Evolutionary conservation across 1,140 invertebrate genomes (phyloP).

Genomic region (Thereuonema tuberculata): DNA sequence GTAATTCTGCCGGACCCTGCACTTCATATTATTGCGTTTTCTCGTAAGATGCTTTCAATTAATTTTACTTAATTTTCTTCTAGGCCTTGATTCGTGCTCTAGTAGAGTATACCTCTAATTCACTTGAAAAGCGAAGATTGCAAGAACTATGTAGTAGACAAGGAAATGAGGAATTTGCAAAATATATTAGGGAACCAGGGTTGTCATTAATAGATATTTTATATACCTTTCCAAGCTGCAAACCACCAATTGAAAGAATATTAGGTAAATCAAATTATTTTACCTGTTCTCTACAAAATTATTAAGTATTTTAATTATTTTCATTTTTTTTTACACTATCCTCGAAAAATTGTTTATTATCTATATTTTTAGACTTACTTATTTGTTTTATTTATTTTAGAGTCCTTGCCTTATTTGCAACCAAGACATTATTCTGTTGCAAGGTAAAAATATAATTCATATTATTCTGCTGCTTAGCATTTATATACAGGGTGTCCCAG

Average conservation of each 20-base stretch:
- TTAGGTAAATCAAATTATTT: not conserved
- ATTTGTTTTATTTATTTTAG: slow-evolving; percentile 39
- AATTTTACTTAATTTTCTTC: no score
- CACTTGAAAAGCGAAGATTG: slow-evolving; percentile 44
- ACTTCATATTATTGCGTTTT: no score
- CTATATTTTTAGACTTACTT: not conserved
- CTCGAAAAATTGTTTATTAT: not conserved
- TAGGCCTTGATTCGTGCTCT: slow-evolving; percentile 47
- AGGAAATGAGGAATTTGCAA: slow-evolving; percentile 44
- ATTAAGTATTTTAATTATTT: no score
- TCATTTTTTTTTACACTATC: no score
- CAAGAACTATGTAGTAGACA: slow-evolving; percentile 47
- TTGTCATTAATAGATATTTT: slow-evolving; percentile 50
- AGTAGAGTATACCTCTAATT: slow-evolving; percentile 41
- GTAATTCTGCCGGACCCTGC: no score
- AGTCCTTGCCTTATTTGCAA: slow-evolving; percentile 53
- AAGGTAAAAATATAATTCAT: slow-evolving; percentile 38
- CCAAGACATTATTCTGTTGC: slow-evolving; percentile 67
- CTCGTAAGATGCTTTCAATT: no score
- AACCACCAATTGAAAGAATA: slow-evolving; percentile 42
- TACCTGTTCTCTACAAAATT: slow-evolving; percentile 1
- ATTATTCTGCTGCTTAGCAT: slow-evolving; percentile 15
- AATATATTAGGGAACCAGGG: slow-evolving; percentile 42
- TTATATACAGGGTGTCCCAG: no score
- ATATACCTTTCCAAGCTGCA: slow-evolving; percentile 43